Evolutionary conservation across 2,797 vertebrate species (phyloP).

Genomic region (Microhierax caerulescens): DNA sequence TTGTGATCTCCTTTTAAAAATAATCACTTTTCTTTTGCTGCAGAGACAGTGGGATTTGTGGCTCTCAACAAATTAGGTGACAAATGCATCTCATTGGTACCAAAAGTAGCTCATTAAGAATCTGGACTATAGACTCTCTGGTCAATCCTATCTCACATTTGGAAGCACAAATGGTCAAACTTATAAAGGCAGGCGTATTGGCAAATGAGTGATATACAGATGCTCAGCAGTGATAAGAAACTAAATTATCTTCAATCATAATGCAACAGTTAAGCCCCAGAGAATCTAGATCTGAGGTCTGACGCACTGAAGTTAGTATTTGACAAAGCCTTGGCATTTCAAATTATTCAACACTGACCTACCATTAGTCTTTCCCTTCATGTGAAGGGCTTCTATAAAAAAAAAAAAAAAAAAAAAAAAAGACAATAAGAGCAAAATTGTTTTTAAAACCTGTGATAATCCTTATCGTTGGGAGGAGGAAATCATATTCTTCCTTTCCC

Average conservation of each 20-base stretch:
- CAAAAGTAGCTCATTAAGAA: not conserved
- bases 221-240: not conserved
- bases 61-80: rapidly evolving
- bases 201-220: not conserved
- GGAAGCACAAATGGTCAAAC: not conserved
- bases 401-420: not conserved
- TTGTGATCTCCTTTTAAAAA: not conserved
- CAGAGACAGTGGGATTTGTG: not conserved
- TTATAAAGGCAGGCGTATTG: not conserved
- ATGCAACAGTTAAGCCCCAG: not conserved
- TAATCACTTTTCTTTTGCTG: rapidly evolving
- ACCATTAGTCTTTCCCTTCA: not conserved
- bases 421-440: not conserved
- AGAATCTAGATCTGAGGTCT: not conserved
- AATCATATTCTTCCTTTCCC: conserved; percentile 35
- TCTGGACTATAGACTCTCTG: not conserved
- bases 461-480: not conserved
- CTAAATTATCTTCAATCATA: not conserved
- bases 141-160: not conserved
- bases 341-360: not conserved
- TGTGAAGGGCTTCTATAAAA: not conserved
- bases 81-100: rapidly evolving
- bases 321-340: not conserved
- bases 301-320: rapidly evolving
- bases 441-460: not conserved